These are phyloP conservation scores for Lordiphosa clarofinis DNA, from an alignment of 1,140 invertebrate genomes.

Conservation along the genomic window DNA sequence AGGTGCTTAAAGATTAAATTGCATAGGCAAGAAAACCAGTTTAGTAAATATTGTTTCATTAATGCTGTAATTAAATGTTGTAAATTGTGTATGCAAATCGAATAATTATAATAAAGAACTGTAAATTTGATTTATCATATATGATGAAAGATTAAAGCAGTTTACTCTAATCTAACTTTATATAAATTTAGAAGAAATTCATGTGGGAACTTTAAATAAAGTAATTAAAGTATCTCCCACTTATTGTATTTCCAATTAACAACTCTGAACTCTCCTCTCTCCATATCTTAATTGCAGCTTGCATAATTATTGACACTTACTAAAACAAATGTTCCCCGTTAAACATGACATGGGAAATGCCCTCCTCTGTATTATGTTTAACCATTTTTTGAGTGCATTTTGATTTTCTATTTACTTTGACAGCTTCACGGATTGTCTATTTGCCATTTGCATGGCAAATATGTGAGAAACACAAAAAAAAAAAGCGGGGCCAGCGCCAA, in stretches of 20 bases:
- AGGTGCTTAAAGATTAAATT: constrained; percentile 11
- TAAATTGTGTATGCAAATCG: too few relatives aligned
- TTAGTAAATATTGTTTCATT: too few relatives aligned
- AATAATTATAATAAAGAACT: too few relatives aligned
- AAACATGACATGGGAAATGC: constrained; percentile 61
- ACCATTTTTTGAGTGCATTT: constrained; percentile 19
- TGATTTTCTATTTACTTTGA: constrained; percentile 49
- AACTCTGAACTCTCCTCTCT: constrained; percentile 1
- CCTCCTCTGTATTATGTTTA: constrained; percentile 10
- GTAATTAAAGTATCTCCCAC: too few relatives aligned
- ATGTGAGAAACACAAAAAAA: constrained; percentile 8
- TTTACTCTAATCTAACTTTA: too few relatives aligned
- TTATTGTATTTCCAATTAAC: too few relatives aligned
- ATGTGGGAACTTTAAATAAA: too few relatives aligned
- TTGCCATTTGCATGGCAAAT: constrained; percentile 37
- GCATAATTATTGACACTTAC: constrained; percentile 48
- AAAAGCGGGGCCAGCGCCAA: constrained; percentile 16
- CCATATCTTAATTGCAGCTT: constrained; percentile 23
- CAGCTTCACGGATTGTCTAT: constrained; percentile 23
- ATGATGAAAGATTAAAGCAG: too few relatives aligned
- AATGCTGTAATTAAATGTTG: too few relatives aligned
- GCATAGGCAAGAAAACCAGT: constrained; percentile 8
- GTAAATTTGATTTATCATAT: too few relatives aligned
- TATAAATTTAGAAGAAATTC: too few relatives aligned
- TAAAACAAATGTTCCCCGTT: constrained; percentile 30